These are phyloP conservation scores for Mamestra brassicae DNA, from an alignment of 2,888 invertebrate genomes.

Conservation along the genomic window DNA sequence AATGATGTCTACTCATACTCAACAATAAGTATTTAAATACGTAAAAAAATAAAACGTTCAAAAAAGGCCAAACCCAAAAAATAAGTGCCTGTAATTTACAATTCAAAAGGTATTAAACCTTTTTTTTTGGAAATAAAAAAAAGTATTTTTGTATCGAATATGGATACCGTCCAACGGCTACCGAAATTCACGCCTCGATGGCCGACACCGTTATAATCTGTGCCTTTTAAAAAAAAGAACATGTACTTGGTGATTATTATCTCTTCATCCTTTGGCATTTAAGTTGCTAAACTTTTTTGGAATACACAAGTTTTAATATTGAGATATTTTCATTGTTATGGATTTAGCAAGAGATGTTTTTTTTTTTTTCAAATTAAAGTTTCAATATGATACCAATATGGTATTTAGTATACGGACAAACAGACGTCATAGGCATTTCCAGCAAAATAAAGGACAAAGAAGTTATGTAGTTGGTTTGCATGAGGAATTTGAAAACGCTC, in stretches of 20 bases:
- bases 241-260: constrained; percentile 64
- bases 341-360: not conserved
- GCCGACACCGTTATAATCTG: constrained; percentile 76
- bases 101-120: constrained; percentile 44
- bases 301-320: constrained; percentile 7
- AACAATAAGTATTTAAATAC: not conserved
- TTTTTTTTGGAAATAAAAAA: constrained; percentile 44
- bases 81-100: constrained; percentile 47
- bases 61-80: constrained; percentile 38
- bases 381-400: no score
- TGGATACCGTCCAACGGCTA: constrained; percentile 75
- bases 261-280: constrained; percentile 65
- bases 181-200: constrained; percentile 74
- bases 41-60: constrained; percentile 10
- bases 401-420: no score
- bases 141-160: constrained; percentile 60
- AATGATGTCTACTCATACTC: not conserved
- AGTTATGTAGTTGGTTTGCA: no score
- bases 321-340: not conserved
- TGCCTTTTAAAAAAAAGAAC: constrained; percentile 70
- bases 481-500: no score
- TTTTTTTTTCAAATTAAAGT: not conserved
- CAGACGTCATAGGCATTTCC: no score
- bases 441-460: no score
- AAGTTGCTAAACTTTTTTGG: constrained; percentile 17